These are phyloP conservation scores for Sepiola atlantica DNA, from an alignment of 2,888 invertebrate species.

Conservation along the genomic window DNA sequence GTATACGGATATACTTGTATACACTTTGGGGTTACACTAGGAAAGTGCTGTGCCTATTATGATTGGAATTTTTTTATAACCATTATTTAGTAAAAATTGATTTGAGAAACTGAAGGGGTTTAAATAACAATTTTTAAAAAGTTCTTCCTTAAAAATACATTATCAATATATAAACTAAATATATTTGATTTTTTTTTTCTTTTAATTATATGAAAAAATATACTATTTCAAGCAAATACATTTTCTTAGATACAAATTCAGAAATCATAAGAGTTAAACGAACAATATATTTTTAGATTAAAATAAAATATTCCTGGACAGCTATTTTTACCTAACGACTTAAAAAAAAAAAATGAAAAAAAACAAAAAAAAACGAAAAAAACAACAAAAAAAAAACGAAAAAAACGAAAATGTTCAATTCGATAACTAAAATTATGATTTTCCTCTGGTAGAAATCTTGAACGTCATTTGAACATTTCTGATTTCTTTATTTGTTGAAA, in stretches of 20 bases:
- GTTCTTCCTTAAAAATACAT: neutral
- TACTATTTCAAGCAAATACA: neutral
- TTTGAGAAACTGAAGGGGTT: neutral
- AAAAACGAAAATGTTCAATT: too few species aligned
- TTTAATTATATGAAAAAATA: neutral
- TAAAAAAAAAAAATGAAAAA: too few species aligned
- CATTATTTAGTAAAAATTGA: conserved; percentile 12
- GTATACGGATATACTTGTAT: neutral
- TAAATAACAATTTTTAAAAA: neutral
- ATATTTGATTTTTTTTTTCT: too few species aligned
- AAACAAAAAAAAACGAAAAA: too few species aligned
- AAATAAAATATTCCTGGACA: too few species aligned
- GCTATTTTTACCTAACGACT: too few species aligned
- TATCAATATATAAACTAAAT: neutral
- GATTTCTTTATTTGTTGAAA: too few species aligned
- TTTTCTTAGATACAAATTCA: neutral
- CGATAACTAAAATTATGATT: too few species aligned
- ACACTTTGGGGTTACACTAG: conserved; percentile 12
- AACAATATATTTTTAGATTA: too few species aligned
- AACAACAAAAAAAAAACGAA: too few species aligned
- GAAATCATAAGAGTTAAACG: neutral
- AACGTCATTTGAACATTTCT: too few species aligned
- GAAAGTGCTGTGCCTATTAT: conserved; percentile 32
- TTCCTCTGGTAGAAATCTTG: too few species aligned
- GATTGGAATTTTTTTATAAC: neutral